These are phyloP conservation scores for Petaurus breviceps DNA, from an alignment of 2,113 vertebrate genomes.

Conservation along the genomic window DNA sequence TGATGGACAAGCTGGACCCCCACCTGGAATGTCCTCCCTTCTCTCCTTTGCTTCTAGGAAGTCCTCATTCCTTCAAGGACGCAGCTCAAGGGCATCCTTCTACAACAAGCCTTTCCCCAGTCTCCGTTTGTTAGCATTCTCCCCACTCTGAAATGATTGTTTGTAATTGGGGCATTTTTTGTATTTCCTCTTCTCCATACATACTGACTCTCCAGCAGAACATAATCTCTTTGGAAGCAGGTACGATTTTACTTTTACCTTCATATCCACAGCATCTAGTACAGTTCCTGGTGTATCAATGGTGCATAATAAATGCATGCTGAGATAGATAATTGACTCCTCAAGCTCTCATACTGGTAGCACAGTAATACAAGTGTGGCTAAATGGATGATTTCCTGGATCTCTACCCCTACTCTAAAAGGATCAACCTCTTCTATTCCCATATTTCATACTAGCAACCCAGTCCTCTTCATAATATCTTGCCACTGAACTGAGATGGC, in stretches of 20 bases:
- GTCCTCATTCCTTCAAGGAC: neutral
- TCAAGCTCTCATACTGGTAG: neutral
- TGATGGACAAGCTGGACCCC: neutral
- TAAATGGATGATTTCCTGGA: neutral
- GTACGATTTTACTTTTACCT: neutral
- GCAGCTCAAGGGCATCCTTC: neutral
- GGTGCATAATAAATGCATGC: neutral
- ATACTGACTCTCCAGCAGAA: neutral
- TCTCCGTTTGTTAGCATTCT: neutral
- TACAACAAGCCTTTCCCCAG: neutral
- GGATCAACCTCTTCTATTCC: neutral
- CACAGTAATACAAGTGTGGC: neutral
- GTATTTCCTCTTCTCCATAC: neutral
- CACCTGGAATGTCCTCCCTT: neutral
- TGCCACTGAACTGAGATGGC: too few relatives aligned
- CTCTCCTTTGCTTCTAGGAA: neutral
- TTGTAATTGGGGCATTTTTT: neutral
- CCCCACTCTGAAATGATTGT: neutral
- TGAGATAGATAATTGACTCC: neutral
- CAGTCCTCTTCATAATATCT: too few relatives aligned
- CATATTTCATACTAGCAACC: slow-evolving; percentile 27
- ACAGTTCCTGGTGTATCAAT: neutral
- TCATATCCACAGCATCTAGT: neutral
- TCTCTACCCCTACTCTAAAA: neutral
- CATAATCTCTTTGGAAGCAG: neutral